Conservation (phyloP, 2,797 vertebrate genomes). For the Discoglossus pictus region DNA sequence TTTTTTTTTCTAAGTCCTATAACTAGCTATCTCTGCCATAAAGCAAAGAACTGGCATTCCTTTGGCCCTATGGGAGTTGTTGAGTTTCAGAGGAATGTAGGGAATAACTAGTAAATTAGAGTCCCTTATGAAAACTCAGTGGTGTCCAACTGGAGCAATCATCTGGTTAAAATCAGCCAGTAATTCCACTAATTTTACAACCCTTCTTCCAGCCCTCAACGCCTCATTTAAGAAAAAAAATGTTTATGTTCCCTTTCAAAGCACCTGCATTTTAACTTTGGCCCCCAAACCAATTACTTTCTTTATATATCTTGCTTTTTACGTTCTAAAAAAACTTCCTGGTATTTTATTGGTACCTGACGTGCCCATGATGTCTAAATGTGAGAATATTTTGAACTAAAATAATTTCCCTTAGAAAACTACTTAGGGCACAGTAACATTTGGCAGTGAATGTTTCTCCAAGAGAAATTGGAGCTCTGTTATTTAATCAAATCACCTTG, state of each 20-base stretch:
- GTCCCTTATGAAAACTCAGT: conserved; percentile 93
- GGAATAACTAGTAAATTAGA: conserved; percentile 96
- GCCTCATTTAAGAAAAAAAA: conserved; percentile 92
- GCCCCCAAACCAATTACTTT: conserved; percentile 73
- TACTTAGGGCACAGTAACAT: too few species aligned
- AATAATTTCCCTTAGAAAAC: too few species aligned
- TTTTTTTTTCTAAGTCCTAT: conserved; percentile 48
- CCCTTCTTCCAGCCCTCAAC: conserved; percentile 87
- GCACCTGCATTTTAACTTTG: conserved; percentile 91
- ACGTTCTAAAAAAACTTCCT: conserved; percentile 60
- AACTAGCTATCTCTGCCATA: conserved; percentile 60
- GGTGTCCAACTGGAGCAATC: conserved; percentile 96
- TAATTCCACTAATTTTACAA: conserved; percentile 97
- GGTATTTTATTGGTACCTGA: conserved; percentile 58
- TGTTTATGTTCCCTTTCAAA: conserved; percentile 87
- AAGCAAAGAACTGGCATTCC: conserved; percentile 68
- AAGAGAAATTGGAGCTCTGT: too few species aligned
- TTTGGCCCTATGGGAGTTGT: conserved; percentile 69
- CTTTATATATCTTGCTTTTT: conserved; percentile 61
- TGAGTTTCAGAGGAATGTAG: conserved; percentile 84
- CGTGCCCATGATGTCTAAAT: conserved; percentile 54
- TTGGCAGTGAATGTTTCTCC: too few species aligned
- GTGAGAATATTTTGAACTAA: conserved; percentile 49
- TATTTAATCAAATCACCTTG: too few species aligned
- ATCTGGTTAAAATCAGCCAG: conserved; percentile 99